Evolutionary conservation across 2,797 vertebrate genomes (phyloP), one percentile per base, ranked within the genome.

Genomic region (Geotria australis): DNA sequence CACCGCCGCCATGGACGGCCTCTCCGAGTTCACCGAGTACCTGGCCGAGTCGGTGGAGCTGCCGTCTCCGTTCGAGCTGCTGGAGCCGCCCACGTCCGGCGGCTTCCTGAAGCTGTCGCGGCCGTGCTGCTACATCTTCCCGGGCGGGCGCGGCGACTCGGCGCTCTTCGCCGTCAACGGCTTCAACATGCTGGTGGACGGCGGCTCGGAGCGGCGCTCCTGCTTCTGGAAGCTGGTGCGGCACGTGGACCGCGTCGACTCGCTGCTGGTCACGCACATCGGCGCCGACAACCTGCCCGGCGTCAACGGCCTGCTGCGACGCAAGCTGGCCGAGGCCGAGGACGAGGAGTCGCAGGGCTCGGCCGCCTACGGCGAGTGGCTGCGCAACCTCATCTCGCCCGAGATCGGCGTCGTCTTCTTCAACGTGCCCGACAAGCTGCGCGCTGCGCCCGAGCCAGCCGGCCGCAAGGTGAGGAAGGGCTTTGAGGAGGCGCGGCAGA

Each of bases 211-310:
- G 45, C 75, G 78, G 48, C 88, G 81, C 64, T 84, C 89, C 51
- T 99, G 86, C 68, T 99, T 99, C 69, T 99, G 91, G 91, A 99
- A 98, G 70, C 74, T 98, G 65, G 91, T 94, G 8, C 77, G 91
- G 58, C 91, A 99, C 65, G 68, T 96, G 65, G 91, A 99, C 66
- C 76, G 91, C 63, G 85, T 99, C 1, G 91, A 99, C 71, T 91
- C 89, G 0, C 78, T 99, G 61, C 75, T 99, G 58, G 77, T 99
- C 60, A 95, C 91, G 3, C 91, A 99, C 66, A 96, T 99, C 1
- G 91, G 91, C 47, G 91, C 89, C 2, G 91, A 99, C 71, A 99
- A 99, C 70, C 73, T 99, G 3, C 79, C 91, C 0, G 91, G 89
- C 57, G 88, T 99, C 65, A 99, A 99, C 47, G 91, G 88, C 56